Percentiles rank a stretch among this genome's conserved stretches.
Conservation (phyloP, 1,140 invertebrate genomes). For the Calycopis cecrops region DNA sequence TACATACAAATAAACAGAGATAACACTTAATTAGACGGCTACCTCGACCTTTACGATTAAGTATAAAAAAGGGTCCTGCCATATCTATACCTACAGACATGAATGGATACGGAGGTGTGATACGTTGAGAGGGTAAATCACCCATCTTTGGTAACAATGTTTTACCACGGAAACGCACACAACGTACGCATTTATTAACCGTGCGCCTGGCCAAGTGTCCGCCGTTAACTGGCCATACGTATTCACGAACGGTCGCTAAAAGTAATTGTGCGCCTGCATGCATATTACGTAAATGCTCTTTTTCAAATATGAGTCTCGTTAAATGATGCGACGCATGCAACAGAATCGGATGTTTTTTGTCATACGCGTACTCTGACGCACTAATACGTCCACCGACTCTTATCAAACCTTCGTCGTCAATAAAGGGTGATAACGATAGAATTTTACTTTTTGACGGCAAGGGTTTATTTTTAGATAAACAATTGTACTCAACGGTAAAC, state of each 20-base stretch:
- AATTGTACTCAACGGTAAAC: conserved; percentile 16
- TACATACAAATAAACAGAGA: conserved; percentile 34
- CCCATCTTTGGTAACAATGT: conserved; percentile 29
- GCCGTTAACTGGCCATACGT: conserved; percentile 25
- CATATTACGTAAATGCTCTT: conserved; percentile 21
- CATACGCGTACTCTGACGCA: conserved; percentile 2
- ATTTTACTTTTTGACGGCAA: conserved; percentile 12
- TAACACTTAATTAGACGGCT: conserved; percentile 26
- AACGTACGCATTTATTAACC: conserved; percentile 22
- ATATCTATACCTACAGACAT: conserved; percentile 24
- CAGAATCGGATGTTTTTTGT: conserved; percentile 20
- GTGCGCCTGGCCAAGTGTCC: conserved; percentile 19
- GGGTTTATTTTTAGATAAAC: neutral
- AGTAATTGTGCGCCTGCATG: conserved; percentile 29
- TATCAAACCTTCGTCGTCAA: conserved; percentile 17
- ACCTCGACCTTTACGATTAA: conserved; percentile 30
- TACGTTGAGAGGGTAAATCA: conserved; percentile 23
- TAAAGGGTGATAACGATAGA: conserved; percentile 15
- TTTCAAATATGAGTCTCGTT: conserved; percentile 21
- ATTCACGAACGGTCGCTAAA: conserved; percentile 20
- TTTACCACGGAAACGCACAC: conserved; percentile 21
- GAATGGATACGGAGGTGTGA: conserved; percentile 25
- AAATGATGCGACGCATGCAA: conserved; percentile 21
- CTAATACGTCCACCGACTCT: conserved; percentile 17
- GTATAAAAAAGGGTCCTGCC: conserved; percentile 27